Evolutionary conservation across 2,113 vertebrate species (phyloP).

Genomic region (Gadus chalcogrammus): DNA sequence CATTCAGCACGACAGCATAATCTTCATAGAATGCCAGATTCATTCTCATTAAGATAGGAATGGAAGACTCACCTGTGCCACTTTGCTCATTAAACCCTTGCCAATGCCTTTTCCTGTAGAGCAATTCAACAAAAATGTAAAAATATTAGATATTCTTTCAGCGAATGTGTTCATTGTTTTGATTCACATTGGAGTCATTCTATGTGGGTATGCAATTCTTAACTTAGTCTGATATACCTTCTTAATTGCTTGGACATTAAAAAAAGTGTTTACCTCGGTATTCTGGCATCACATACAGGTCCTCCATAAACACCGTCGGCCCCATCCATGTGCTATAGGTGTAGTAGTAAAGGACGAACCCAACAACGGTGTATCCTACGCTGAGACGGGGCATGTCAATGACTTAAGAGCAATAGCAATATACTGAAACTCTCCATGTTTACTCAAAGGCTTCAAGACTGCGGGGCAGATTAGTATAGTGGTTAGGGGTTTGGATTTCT

Average conservation of each 20-base stretch:
- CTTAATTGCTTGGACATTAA: not conserved
- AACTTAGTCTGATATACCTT: too few relatives aligned
- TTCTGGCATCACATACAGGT: slow-evolving; percentile 83
- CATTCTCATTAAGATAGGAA: not conserved
- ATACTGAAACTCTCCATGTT: too few relatives aligned
- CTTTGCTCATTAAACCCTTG: slow-evolving; percentile 65
- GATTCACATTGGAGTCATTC: not conserved
- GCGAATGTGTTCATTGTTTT: not conserved
- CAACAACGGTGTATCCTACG: slow-evolving; percentile 68
- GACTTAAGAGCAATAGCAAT: too few relatives aligned
- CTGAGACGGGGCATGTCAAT: not conserved
- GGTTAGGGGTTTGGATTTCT: too few relatives aligned
- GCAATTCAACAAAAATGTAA: not conserved
- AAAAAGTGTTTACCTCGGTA: slow-evolving; percentile 71
- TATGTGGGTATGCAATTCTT: not conserved
- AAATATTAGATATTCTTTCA: not conserved
- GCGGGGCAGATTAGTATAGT: too few relatives aligned
- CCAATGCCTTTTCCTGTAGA: slow-evolving; percentile 75
- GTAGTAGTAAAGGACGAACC: slow-evolving; percentile 78
- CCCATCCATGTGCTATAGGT: slow-evolving; percentile 79
- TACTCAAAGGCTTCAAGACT: too few relatives aligned
- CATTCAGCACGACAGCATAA: too few relatives aligned
- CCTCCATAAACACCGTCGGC: slow-evolving; percentile 75
- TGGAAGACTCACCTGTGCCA: slow-evolving; percentile 69
- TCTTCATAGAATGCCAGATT: too few relatives aligned